Conservation (phyloP, 2,113 vertebrate species). For the Micromys minutus region DNA sequence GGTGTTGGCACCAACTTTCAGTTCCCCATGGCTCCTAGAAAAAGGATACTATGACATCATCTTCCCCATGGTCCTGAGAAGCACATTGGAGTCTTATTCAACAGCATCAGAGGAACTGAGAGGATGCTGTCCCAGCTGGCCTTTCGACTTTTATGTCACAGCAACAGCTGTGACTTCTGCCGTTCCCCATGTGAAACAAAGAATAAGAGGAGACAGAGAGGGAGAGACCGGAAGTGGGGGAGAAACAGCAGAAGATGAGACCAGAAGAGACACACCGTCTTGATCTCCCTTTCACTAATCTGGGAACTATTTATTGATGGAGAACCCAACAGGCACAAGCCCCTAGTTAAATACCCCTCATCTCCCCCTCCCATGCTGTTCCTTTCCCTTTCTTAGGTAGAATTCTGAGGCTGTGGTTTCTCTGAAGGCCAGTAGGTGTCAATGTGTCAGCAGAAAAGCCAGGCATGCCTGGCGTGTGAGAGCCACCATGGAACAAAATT, state of each 20-base stretch:
- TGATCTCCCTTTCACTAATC: neutral
- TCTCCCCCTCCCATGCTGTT: neutral
- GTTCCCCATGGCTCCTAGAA: no score
- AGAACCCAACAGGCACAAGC: neutral
- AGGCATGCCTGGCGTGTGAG: neutral
- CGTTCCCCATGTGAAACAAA: neutral
- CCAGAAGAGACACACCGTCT: neutral
- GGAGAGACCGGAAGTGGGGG: neutral
- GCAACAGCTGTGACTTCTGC: neutral
- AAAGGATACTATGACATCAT: neutral
- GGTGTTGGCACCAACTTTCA: neutral
- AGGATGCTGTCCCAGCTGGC: neutral
- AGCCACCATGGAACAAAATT: neutral
- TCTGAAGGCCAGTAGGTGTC: slow-evolving; percentile 67
- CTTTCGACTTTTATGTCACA: neutral
- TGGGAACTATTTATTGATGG: neutral
- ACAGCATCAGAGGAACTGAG: neutral
- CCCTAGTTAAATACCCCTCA: neutral
- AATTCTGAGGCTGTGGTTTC: slow-evolving; percentile 47
- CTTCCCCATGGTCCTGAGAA: neutral
- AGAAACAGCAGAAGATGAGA: neutral
- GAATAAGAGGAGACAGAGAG: neutral
- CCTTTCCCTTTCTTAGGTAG: neutral
- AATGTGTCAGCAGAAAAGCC: slow-evolving; percentile 69
- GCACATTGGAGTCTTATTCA: neutral